A percentile compares a stretch with the other conserved stretches of the same genome.
Evolutionary conservation across 2,888 invertebrate species (phyloP).

Genomic region (Nyleta sp.): DNA sequence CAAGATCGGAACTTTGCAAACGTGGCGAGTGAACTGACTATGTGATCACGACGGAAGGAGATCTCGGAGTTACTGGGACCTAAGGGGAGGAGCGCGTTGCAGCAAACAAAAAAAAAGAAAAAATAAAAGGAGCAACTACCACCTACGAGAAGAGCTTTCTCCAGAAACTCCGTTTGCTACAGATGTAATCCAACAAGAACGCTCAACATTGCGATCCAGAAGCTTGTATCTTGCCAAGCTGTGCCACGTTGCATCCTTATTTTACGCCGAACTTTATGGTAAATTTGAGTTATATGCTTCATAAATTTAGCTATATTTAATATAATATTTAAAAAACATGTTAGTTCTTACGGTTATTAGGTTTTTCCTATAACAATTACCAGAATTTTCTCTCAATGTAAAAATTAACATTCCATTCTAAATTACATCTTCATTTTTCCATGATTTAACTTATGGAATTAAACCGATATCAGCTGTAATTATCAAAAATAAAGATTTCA

Average conservation of each 20-base stretch:
- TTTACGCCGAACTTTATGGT: constrained; percentile 34
- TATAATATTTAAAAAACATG: no score
- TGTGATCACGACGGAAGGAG: constrained; percentile 53
- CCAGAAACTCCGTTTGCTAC: constrained; percentile 53
- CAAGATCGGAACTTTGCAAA: constrained; percentile 66
- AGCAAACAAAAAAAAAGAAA: constrained; percentile 37
- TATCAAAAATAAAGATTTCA: no score
- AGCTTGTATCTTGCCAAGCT: constrained; percentile 53
- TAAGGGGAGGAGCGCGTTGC: constrained; percentile 45
- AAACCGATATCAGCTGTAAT: no score
- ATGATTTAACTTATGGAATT: no score
- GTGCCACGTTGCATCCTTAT: constrained; percentile 42
- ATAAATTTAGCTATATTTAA: no score
- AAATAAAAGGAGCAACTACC: constrained; percentile 50
- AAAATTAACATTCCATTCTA: no score
- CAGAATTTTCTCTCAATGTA: no score
- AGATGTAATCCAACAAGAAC: constrained; percentile 54
- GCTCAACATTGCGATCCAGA: constrained; percentile 19
- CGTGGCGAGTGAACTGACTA: constrained; percentile 63
- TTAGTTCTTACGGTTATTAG: no score
- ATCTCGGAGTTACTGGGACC: constrained; percentile 45
- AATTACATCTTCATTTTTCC: no score
- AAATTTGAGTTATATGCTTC: constrained; percentile 19
- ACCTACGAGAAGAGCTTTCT: constrained; percentile 62
- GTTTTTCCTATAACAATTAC: no score